Evolutionary conservation across 2,797 vertebrate species (phyloP).

Genomic region (Poecilia wingei): DNA sequence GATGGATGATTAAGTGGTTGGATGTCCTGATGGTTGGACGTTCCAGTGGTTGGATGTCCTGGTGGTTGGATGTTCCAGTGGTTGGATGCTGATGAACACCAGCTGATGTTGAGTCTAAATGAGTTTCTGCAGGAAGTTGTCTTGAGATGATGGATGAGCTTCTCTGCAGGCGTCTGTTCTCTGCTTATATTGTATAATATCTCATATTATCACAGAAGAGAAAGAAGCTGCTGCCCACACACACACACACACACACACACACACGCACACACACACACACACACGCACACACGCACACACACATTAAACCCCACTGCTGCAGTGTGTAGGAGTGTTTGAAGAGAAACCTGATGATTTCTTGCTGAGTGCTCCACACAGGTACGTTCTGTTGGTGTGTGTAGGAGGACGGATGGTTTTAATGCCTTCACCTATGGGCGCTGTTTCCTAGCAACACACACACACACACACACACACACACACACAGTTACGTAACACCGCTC

Average conservation of each 20-base stretch:
- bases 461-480: slow-evolving; percentile 40
- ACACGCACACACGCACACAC: slow-evolving; percentile 8
- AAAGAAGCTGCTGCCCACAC: slow-evolving; percentile 37
- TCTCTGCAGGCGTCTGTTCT: slow-evolving; percentile 7
- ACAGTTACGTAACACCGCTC: slow-evolving; percentile 58
- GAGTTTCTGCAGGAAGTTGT: not conserved
- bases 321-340: slow-evolving; percentile 56
- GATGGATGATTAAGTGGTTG: too few species aligned
- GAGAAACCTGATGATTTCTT: slow-evolving; percentile 56
- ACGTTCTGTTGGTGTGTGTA: slow-evolving; percentile 15
- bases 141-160: not conserved
- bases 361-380: slow-evolving; percentile 55
- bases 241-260: slow-evolving; percentile 11
- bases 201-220: slow-evolving; percentile 25
- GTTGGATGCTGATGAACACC: not conserved
- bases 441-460: slow-evolving; percentile 64
- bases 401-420: slow-evolving; percentile 64
- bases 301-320: slow-evolving; percentile 39
- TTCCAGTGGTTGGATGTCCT: too few species aligned
- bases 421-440: slow-evolving; percentile 70
- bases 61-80: too few species aligned
- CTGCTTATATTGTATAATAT: slow-evolving; percentile 42
- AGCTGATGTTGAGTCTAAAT: not conserved
- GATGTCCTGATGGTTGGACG: too few species aligned
- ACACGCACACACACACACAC: not conserved